These are phyloP conservation scores for Piprites chloris DNA, from an alignment of 2,113 vertebrate genomes.

Conservation along the genomic window DNA sequence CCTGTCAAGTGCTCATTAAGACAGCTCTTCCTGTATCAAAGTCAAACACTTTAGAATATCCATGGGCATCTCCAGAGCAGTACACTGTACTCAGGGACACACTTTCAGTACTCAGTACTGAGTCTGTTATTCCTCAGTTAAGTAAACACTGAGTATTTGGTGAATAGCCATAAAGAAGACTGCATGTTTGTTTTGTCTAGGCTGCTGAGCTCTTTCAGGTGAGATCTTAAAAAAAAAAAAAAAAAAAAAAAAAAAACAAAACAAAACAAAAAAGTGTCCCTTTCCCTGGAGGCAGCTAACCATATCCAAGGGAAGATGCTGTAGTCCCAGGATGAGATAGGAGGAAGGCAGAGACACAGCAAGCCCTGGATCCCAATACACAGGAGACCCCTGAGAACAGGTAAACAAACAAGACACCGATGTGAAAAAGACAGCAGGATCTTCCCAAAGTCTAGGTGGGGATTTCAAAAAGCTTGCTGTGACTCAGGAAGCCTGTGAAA, in stretches of 20 bases:
- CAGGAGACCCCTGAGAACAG: background rate
- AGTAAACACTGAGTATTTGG: background rate
- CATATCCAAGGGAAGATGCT: background rate
- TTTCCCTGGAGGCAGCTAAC: background rate
- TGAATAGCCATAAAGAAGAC: background rate
- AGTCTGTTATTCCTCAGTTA: background rate
- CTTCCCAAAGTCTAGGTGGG: background rate
- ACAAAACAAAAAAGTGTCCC: background rate
- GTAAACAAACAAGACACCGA: background rate
- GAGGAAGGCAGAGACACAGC: background rate
- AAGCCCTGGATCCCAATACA: background rate
- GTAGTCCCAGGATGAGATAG: background rate
- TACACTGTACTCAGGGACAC: background rate
- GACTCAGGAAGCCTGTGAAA: background rate
- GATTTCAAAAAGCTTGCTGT: background rate
- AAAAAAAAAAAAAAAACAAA: background rate
- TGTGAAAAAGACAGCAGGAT: background rate
- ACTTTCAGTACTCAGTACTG: fast-evolving
- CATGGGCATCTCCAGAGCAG: background rate
- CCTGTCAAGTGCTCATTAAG: background rate
- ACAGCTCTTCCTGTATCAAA: background rate
- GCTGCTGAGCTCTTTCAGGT: background rate
- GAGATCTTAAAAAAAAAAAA: background rate
- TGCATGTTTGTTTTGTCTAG: background rate
- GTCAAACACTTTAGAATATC: background rate